Evolutionary conservation across 2,888 invertebrate genomes (phyloP).

Genomic region (Euplexia lucipara): DNA sequence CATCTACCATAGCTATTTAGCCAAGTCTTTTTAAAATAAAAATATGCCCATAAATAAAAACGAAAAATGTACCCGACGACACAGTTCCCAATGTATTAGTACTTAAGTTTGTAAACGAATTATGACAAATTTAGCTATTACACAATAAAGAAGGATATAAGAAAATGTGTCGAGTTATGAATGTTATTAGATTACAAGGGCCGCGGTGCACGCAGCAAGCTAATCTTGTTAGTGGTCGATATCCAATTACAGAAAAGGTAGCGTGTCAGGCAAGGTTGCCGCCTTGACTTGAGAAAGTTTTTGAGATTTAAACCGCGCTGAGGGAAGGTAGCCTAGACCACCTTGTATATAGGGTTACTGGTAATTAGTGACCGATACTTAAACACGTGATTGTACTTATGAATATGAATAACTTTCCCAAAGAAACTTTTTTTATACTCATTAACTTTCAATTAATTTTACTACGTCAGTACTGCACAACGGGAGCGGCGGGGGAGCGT

Average conservation of each 20-base stretch:
- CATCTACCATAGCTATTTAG: too few species aligned
- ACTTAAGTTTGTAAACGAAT: constrained; percentile 5
- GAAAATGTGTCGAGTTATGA: constrained; percentile 57
- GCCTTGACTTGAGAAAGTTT: constrained; percentile 76
- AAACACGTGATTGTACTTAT: too few species aligned
- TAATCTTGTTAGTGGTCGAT: constrained; percentile 78
- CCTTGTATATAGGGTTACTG: constrained; percentile 6
- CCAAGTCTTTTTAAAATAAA: too few species aligned
- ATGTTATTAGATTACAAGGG: constrained; percentile 80
- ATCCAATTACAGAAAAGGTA: constrained; percentile 81
- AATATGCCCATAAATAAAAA: too few species aligned
- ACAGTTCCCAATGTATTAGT: neutral
- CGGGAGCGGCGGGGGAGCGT: too few species aligned
- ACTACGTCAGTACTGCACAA: too few species aligned
- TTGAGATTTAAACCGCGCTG: constrained; percentile 55
- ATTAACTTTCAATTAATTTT: too few species aligned
- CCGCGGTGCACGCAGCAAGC: constrained; percentile 73
- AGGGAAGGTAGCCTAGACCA: constrained; percentile 8
- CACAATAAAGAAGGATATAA: constrained; percentile 28
- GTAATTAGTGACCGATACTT: too few species aligned
- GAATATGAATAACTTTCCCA: too few species aligned
- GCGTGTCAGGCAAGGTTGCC: constrained; percentile 70
- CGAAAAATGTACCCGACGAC: too few species aligned
- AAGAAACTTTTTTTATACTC: too few species aligned
- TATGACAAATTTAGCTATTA: constrained; percentile 5